Conservation (phyloP, 2,113 vertebrate genomes). For the Rhagologus leucostigma region DNA sequence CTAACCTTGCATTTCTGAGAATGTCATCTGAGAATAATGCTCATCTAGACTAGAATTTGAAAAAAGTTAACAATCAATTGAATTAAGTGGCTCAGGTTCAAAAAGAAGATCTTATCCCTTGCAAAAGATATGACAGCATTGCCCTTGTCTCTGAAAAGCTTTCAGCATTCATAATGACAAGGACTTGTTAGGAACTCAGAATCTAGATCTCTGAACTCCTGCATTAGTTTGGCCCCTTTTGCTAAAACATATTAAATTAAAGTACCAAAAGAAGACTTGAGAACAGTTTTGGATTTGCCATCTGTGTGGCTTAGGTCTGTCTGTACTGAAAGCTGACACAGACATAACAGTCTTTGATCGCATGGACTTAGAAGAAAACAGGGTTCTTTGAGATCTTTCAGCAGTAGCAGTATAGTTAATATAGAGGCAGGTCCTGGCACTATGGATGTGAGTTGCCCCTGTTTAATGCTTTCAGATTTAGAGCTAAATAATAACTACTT, state of each 20-base stretch:
- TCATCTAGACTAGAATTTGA: slow-evolving; percentile 8
- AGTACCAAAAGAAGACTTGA: neutral
- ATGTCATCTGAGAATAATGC: slow-evolving; percentile 1
- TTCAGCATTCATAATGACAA: neutral
- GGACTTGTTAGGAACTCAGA: neutral
- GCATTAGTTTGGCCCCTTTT: accelerated
- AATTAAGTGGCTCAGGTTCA: neutral
- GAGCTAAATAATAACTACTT: neutral
- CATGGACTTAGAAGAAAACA: neutral
- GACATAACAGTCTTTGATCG: neutral
- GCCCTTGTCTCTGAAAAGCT: neutral
- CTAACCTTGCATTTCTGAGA: slow-evolving; percentile 35
- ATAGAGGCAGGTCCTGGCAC: neutral
- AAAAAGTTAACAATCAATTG: neutral
- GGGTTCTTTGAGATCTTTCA: neutral
- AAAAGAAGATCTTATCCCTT: neutral
- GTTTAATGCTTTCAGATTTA: neutral
- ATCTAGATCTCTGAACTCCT: neutral
- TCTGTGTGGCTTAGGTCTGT: neutral
- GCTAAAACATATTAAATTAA: neutral
- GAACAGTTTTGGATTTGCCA: neutral
- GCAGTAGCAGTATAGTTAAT: neutral
- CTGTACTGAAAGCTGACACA: neutral
- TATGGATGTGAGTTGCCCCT: neutral
- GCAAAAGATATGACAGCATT: neutral